Evolutionary conservation across 2,797 vertebrate species (phyloP), one percentile per base, ranked within the genome.

Genomic region (Danio kyathit): DNA sequence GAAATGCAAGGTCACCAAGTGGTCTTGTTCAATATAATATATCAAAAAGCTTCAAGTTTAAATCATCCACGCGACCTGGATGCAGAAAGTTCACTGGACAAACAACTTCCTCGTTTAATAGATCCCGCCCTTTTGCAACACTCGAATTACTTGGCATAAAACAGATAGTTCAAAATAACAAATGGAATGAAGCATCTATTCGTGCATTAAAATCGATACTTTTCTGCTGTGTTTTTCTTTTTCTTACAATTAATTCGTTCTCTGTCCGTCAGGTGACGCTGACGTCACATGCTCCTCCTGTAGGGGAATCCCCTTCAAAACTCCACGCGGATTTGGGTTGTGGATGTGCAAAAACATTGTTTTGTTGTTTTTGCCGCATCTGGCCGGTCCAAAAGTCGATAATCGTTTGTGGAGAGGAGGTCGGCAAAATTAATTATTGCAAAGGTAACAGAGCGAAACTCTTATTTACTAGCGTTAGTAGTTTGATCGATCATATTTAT

Each of bases 301-400:
- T 6, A 43, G 79, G 79, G 79, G 52, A 80, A 74, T 80, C 52
- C 79, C 78, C 60, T 10, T 38, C 29, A 29, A 21, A 63, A 59
- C 51, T 66, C 49, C 74, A 29, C 60, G 60, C 70, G 57, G 29
- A n/a, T 38, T 73, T 72, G 69, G 19, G 63, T 64, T 59, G 16
- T 41, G 0, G 7, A 54, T 29, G 29, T 46, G 4, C 12, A 60
- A 29, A 11, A 52, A 44, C 11, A 1, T 0, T 1, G 2, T 43
- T 63, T 70, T 16, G 6, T 19, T 44, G 67, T 72, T 17, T 60
- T 38, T 59, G 80, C n/a, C n/a, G n/a, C n/a, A n/a, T n/a, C n/a
- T n/a, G n/a, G n/a, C n/a, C n/a, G n/a, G n/a, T 73, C 8, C 21
- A 3, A 60, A n/a, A 61, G 48, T 38, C 40, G 13, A 56, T 16